Evolutionary conservation across 2,888 invertebrate species (phyloP), one percentile per base, ranked within the genome.

Genomic region (Fragum fragum): DNA sequence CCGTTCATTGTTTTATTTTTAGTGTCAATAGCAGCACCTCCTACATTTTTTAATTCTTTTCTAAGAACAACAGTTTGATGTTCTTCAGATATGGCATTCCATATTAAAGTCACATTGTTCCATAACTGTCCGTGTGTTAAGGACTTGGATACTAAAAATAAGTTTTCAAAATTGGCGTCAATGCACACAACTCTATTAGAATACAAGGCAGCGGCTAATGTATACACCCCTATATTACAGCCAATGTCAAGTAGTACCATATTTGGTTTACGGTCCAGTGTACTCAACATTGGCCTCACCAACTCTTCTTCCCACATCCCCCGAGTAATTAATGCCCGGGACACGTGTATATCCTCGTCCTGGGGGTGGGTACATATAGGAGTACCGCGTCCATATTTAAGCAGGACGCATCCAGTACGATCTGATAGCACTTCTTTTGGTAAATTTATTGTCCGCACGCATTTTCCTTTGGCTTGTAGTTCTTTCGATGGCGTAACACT

Each of bases 61-160:
- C 76, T 42, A 1, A 87, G 63, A 6, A 28, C 52, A 1, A 85
- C 79, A 16, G 52, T 69, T 9, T 70, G 29, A 9, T 59, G 79
- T 1, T 42, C 21, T 59, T 83, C 79, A 2, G 87, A 81, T 16
- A 87, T 63, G 0, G 87, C 87, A 68, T 87, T 87, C 63, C 70
- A 78, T 16, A 87, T 73, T 18, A 83, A 68, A 0, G 79, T 83
- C 6, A 80, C 83, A 39, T 75, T 76, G 11, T 63, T 53, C 36
- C 68, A 55, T 9, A 83, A 53, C 0, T 74, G 74, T 23, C 76
- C 77, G 18, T 77, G 47, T 0, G 29, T 39, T 16, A 85, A 47
- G 6, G 82, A 82, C 21, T 83, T 73, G 18, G 74, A 52, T n/a
- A 83, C 39, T 5, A 75, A 52, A 36, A 57, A 61, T 9, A 85